Percentiles rank a stretch among this genome's conserved stretches.
phyloP scores from a whole-genome alignment of 2,797 vertebrate genomes.

The Falco peregrinus region DNA sequence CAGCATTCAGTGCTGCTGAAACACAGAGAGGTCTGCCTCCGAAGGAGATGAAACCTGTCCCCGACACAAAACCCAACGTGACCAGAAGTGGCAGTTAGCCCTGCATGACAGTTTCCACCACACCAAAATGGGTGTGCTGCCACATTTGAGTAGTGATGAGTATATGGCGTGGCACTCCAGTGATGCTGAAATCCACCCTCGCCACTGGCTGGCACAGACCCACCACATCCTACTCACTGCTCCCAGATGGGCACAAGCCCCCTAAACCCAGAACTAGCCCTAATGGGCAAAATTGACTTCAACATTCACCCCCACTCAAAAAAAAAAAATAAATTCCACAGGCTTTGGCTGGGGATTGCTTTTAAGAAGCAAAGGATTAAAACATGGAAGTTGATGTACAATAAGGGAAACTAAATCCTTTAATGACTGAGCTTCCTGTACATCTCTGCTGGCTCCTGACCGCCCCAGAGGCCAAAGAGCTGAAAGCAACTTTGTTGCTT shows the following conservation, averaged over 20 bases:
- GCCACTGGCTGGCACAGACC: not conserved
- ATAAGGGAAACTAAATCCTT: not conserved
- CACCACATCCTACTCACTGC: not conserved
- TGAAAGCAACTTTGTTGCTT: not conserved
- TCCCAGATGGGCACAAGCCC: not conserved
- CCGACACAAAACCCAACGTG: accelerated
- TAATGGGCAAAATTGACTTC: not conserved
- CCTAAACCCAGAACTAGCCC: not conserved
- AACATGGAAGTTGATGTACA: not conserved
- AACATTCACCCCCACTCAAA: not conserved
- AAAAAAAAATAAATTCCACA: not conserved
- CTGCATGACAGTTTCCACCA: not conserved
- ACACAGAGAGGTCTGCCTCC: not conserved
- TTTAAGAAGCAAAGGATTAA: not conserved
- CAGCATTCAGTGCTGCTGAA: not conserved
- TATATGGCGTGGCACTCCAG: not conserved
- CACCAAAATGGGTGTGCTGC: accelerated
- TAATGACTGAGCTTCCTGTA: not conserved
- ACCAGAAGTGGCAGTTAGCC: not conserved
- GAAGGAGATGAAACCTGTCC: not conserved
- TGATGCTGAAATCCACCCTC: not conserved
- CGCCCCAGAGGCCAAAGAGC: not conserved
- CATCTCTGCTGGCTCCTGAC: not conserved
- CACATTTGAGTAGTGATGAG: accelerated
- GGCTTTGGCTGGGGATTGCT: not conserved